A percentile compares a stretch with the other conserved stretches of the same genome.
phyloP scores from a whole-genome alignment of 1,140 invertebrate species.

The Chelonus insularis region DNA sequence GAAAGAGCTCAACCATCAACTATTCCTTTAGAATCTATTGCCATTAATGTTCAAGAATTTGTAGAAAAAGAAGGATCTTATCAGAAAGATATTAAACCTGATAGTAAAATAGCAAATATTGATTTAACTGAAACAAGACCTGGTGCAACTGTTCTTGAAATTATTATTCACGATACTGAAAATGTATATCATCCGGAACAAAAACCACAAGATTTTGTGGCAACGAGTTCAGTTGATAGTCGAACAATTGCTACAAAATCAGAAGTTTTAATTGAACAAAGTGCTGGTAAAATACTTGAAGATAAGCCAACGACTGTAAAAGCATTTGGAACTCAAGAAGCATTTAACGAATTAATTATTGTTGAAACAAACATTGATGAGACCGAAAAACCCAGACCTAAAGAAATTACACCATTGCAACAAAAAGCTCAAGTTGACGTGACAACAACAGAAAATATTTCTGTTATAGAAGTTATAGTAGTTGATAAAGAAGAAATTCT shows the following conservation, averaged over 20 bases:
- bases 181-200: slow-evolving; percentile 46
- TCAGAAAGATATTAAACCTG: slow-evolving; percentile 52
- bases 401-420: slow-evolving; percentile 42
- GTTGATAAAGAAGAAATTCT: slow-evolving; percentile 44
- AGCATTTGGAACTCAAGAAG: slow-evolving; percentile 60
- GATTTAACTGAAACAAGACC: slow-evolving; percentile 57
- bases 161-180: slow-evolving; percentile 63
- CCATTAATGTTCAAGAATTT: slow-evolving; percentile 59
- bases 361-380: slow-evolving; percentile 63
- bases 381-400: slow-evolving; percentile 54
- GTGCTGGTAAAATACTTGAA: slow-evolving; percentile 50
- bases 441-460: slow-evolving; percentile 40
- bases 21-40: slow-evolving; percentile 58
- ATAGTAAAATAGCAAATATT: slow-evolving; percentile 57
- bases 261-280: slow-evolving; percentile 58
- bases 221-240: slow-evolving; percentile 53
- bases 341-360: slow-evolving; percentile 62
- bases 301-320: slow-evolving; percentile 51
- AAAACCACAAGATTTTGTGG: slow-evolving; percentile 50
- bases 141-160: slow-evolving; percentile 59
- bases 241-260: slow-evolving; percentile 60
- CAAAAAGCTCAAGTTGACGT: slow-evolving; percentile 50
- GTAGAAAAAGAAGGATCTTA: slow-evolving; percentile 64
- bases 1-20: slow-evolving; percentile 58
- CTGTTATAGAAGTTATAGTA: slow-evolving; percentile 44